Base-by-base conservation (phyloP, 1,140 invertebrate species). In the Plutomurus gul region DNA sequence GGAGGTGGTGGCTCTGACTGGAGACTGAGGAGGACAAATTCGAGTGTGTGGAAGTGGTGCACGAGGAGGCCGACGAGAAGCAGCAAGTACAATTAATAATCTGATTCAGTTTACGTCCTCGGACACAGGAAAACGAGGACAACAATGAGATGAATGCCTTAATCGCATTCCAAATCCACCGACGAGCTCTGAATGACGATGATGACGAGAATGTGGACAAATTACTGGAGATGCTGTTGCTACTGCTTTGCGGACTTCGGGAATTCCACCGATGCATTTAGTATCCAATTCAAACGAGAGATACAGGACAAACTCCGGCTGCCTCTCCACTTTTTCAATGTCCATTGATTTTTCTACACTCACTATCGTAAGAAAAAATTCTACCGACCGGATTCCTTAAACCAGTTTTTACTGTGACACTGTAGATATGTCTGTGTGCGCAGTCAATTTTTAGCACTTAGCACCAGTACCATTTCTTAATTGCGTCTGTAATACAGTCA, bases 211-310 rank as follows among this genome's bases (percentile, higher is more conserved):
- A 30, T 49, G 43, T 25, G 27, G 40, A 70, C 40, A 65, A 65
- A 75, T 60, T 73, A 36, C 77, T 79, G n/a, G 47, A 74, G 51
- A 11, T 60, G 51, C n/a, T 43, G 71, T 75, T 36, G 37, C 65
- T 60, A 49, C 49, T 74, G 49, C 49, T 49, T 71, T 36, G 25
- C 20, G 51, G 51, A 70, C 33, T 43, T 30, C 76, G 76, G n/a
- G 76, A 77, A 77, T 78, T 78, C 76, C 76, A 78, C 76, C 76
- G 76, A 78, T 78, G 73, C 76, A 78, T 78, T 78, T 78, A 78
- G 37, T 47, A 43, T 43, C 71, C 13, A 43, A 73, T 73, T 47
- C 37, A 73, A 73, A 73, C 71, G 20, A 10, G 8, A 73, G 71
- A 47, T 40, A 73, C 11, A 16, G n/a, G 4, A 73, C 37, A 8